These are phyloP conservation scores for Synanceia verrucosa DNA, from an alignment of 2,797 vertebrate genomes.

Conservation along the genomic window DNA sequence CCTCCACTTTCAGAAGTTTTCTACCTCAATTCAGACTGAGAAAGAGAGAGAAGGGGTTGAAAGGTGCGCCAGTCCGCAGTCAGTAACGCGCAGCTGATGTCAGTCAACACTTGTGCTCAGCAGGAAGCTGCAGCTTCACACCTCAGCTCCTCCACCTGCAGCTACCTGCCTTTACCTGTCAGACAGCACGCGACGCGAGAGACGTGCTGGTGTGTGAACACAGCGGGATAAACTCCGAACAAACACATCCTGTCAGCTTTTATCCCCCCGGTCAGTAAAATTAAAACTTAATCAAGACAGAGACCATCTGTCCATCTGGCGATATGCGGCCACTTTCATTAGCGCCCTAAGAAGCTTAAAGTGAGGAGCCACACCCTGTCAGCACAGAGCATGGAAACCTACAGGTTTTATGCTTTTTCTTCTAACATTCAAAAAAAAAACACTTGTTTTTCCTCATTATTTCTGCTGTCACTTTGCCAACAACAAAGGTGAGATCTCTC, in stretches of 20 bases:
- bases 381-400: constrained; percentile 8
- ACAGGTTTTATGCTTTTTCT: too few species aligned
- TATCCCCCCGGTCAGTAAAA: constrained; percentile 48
- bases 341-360: constrained; percentile 81
- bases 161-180: neutral
- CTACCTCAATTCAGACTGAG: neutral
- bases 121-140: constrained; percentile 27
- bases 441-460: too few species aligned
- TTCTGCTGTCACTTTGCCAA: neutral
- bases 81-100: constrained; percentile 1
- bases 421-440: too few species aligned
- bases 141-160: constrained; percentile 33
- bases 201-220: constrained; percentile 26
- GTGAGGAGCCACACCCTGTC: constrained; percentile 52
- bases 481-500: neutral
- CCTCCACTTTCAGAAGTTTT: constrained; percentile 22
- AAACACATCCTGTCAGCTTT: constrained; percentile 40
- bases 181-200: constrained; percentile 16
- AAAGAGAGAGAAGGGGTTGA: neutral
- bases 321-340: constrained; percentile 79
- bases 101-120: neutral
- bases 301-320: constrained; percentile 81
- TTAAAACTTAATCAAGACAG: constrained; percentile 81
- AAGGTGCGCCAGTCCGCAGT: neutral
- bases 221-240: constrained; percentile 6